Base-by-base conservation (phyloP, 35 echinoderm and acorn worm species). In the Hemicentrotus pulcherrimus region DNA sequence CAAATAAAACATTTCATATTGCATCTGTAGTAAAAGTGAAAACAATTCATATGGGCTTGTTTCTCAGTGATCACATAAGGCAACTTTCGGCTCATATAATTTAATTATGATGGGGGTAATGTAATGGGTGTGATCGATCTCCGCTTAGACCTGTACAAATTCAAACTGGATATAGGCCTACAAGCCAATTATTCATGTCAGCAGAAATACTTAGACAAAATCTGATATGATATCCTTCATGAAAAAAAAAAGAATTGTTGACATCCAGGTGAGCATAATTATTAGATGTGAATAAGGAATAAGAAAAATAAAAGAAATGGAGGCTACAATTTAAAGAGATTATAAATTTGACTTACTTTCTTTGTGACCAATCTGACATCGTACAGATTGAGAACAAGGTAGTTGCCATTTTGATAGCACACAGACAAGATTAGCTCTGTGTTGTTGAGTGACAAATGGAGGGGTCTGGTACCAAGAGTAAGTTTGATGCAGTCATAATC, bases 361-460 rank as follows among this genome's bases (percentile, higher is more conserved):
- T 93, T 92, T 58, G 46, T 94, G 22, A 98, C 94, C 52, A 46
- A 90, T 65, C 94, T 86, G 48, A 97, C 59, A 94, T 98, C 96
- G 95, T 91, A 98, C 18, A 98, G 94, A 10, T 95, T 86, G 9
- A 98, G 31, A 41, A 86, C 91, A 15, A 98, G 92, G n/a, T 47
- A 35, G 22, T 86, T 96, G 32, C 96, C 96, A 47, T 92, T 88
- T n/a, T 50, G 61, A 22, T 86, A 94, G 92, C 96, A 91, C 31
- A 97, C 96, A 46, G 96, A 97, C 46, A 98, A 45, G 5, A 97
- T 86, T 31, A 95, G 88, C 31, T 96, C 92, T 18, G 93, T 78
- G 78, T 52, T 94, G 61, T 95, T 97, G 15, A 98, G 32, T 18
- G 97, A 95, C 41, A 98, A 32, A 88, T 98, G 95, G 24, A 98